Evolutionary conservation across 1,140 invertebrate genomes (phyloP).

Genomic region (Cotesia vestalis): DNA sequence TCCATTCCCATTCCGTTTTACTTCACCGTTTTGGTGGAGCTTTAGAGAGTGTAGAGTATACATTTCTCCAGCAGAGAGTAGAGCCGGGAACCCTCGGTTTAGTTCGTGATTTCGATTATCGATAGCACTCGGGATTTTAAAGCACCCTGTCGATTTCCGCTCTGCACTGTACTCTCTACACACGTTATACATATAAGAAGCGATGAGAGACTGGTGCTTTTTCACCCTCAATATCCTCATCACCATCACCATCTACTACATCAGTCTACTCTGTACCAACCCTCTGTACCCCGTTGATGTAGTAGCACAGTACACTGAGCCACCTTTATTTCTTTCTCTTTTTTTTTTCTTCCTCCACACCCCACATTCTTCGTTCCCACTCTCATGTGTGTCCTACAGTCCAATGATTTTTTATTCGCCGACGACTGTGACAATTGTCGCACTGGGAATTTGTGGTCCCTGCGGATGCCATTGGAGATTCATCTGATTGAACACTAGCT

Average conservation of each 20-base stretch:
- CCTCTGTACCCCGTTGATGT: neutral
- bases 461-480: neutral
- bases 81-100: constrained; percentile 20
- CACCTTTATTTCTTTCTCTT: constrained; percentile 8
- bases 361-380: neutral
- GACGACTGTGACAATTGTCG: constrained; percentile 9
- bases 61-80: constrained; percentile 2
- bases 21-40: neutral
- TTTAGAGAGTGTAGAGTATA: neutral
- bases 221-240: constrained; percentile 12
- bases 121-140: constrained; percentile 33
- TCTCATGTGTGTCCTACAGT: constrained; percentile 23
- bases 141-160: constrained; percentile 33
- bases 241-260: too few species aligned
- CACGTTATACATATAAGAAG: too few species aligned
- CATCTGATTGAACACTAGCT: constrained; percentile 4
- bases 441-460: constrained; percentile 6
- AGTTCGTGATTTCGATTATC: constrained; percentile 36
- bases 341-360: neutral
- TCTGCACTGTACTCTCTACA: neutral
- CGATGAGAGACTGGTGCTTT: constrained; percentile 7
- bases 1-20: neutral
- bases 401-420: constrained; percentile 7
- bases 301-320: neutral
- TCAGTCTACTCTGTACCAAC: neutral